Evolutionary conservation across 2,888 invertebrate species (phyloP).

Genomic region (Bugulina stolonifera): DNA sequence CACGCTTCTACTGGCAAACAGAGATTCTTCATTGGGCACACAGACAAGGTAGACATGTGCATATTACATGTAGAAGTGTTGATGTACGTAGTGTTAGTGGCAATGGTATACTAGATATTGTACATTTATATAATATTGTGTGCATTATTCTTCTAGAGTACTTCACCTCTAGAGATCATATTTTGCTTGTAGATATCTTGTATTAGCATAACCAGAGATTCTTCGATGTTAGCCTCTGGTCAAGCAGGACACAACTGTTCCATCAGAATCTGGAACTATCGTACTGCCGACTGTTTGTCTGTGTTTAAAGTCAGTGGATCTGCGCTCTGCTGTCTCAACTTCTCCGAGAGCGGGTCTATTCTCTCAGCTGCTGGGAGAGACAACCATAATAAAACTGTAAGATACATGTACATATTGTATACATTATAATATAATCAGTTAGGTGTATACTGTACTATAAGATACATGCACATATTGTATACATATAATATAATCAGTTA

Average conservation of each 20-base stretch:
- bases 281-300: conserved; percentile 45
- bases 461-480: no score
- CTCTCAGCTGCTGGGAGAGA: conserved; percentile 53
- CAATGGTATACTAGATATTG: no score
- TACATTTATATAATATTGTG: no score
- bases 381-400: conserved; percentile 50
- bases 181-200: conserved; percentile 40
- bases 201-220: conserved; percentile 41
- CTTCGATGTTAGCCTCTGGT: conserved; percentile 47
- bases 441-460: no score
- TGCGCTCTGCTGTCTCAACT: conserved; percentile 34
- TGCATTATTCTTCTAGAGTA: not conserved
- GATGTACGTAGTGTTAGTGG: not conserved
- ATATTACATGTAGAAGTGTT: not conserved
- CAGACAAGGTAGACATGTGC: conserved; percentile 43
- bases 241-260: conserved; percentile 49
- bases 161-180: no score
- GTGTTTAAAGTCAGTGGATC: conserved; percentile 33
- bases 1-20: conserved; percentile 48
- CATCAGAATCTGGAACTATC: conserved; percentile 49
- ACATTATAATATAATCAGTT: no score
- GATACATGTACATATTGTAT: no score
- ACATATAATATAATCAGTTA: no score
- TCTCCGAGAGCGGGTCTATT: conserved; percentile 46
- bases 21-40: conserved; percentile 52